Evolutionary conservation across 2,113 vertebrate species (phyloP).

Genomic region (Fulica atra): DNA sequence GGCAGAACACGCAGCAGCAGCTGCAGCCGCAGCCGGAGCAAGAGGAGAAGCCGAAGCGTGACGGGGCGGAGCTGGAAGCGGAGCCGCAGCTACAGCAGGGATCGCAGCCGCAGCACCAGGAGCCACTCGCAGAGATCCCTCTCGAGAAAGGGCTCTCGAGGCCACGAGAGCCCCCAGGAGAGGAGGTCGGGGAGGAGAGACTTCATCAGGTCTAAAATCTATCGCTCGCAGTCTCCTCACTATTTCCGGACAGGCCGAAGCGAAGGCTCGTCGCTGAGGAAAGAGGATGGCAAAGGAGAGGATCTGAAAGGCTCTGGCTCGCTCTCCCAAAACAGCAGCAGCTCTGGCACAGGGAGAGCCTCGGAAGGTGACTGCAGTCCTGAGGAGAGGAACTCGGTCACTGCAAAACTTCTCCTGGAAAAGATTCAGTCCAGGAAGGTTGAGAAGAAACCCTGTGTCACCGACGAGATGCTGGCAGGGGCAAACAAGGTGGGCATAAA

Average conservation of each 20-base stretch:
- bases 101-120: conserved; percentile 82
- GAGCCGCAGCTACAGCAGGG: conserved; percentile 88
- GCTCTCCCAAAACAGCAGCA: conserved; percentile 69
- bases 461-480: conserved; percentile 75
- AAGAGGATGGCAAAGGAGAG: conserved; percentile 74
- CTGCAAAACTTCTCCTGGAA: conserved; percentile 91
- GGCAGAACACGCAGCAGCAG: conserved; percentile 90
- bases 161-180: conserved; percentile 81
- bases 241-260: conserved; percentile 73
- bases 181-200: conserved; percentile 80
- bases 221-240: conserved; percentile 94
- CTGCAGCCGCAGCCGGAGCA: conserved; percentile 85
- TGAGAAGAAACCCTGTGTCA: conserved; percentile 72
- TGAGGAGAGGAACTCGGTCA: conserved; percentile 89
- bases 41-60: conserved; percentile 82
- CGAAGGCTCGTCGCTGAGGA: conserved; percentile 65
- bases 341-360: conserved; percentile 33
- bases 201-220: conserved; percentile 94
- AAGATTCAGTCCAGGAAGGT: conserved; percentile 90
- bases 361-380: conserved; percentile 78
- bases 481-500: conserved; percentile 87
- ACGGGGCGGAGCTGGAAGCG: conserved; percentile 81
- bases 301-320: conserved; percentile 69
- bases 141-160: conserved; percentile 79
- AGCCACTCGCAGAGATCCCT: conserved; percentile 89